These are phyloP conservation scores for Kryptolebias ocellatus DNA, from an alignment of 2,797 vertebrate species.

Conservation along the genomic window DNA sequence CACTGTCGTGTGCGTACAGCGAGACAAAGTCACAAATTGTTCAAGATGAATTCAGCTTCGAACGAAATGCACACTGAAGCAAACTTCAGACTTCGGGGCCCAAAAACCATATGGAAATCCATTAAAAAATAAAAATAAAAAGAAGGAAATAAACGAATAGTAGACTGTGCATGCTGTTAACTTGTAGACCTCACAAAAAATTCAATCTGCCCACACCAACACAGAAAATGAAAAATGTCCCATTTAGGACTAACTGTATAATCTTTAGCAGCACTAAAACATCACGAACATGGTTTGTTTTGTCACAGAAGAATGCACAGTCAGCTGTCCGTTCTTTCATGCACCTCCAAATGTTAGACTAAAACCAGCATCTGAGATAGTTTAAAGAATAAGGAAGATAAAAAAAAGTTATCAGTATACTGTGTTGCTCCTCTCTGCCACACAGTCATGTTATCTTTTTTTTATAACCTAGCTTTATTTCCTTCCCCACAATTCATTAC, in stretches of 20 bases:
- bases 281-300: background rate
- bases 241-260: slow-evolving; percentile 5
- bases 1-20: background rate
- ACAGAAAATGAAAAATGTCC: slow-evolving; percentile 18
- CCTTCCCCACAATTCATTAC: slow-evolving; percentile 2
- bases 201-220: slow-evolving; percentile 3
- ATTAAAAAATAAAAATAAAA: background rate
- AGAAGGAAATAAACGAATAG: background rate
- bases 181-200: slow-evolving; percentile 7
- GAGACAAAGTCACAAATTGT: slow-evolving; percentile 10
- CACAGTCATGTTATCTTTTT: background rate
- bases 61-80: slow-evolving; percentile 14
- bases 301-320: background rate
- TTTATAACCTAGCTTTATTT: background rate
- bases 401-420: background rate
- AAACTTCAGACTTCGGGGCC: background rate
- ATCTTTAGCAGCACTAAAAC: slow-evolving; percentile 4
- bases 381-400: background rate
- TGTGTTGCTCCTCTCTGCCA: no score
- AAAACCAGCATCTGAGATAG: background rate
- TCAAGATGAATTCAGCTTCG: background rate
- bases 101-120: slow-evolving; percentile 5
- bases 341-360: slow-evolving; percentile 8
- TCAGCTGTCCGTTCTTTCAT: slow-evolving; percentile 13
- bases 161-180: slow-evolving; percentile 12